Conservation (phyloP, 1,140 invertebrate genomes). For the Vollenhovia emeryi region DNA sequence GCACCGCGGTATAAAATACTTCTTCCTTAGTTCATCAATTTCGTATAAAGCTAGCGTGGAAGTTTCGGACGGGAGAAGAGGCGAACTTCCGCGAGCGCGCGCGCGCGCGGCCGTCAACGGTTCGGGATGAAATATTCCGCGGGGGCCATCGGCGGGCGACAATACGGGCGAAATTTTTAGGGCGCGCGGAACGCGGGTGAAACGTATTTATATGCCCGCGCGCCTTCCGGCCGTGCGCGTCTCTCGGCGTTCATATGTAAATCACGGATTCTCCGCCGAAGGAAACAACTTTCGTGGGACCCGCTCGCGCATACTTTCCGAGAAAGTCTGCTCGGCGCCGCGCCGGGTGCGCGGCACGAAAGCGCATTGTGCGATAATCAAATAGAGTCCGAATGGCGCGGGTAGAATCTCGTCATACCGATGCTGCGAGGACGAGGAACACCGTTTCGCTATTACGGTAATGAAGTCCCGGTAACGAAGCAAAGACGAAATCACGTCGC, state of each 20-base stretch:
- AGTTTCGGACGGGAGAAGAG: neutral
- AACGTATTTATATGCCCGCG: slow-evolving; percentile 27
- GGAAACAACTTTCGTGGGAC: neutral
- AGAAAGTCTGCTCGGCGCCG: neutral
- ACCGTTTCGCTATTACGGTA: slow-evolving; percentile 30
- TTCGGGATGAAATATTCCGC: slow-evolving; percentile 42
- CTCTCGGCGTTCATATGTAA: slow-evolving; percentile 34
- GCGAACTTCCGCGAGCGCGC: slow-evolving; percentile 18
- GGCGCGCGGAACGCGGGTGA: neutral
- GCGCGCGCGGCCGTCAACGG: slow-evolving; percentile 12
- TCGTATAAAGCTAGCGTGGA: slow-evolving; percentile 34
- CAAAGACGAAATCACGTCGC: slow-evolving; percentile 36
- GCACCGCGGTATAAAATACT: slow-evolving; percentile 32
- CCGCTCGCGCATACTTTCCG: neutral
- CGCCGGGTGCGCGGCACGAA: neutral
- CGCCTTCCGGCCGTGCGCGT: neutral
- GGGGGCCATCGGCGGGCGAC: neutral
- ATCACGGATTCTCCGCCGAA: slow-evolving; percentile 21
- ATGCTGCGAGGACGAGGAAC: neutral
- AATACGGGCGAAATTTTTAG: slow-evolving; percentile 37
- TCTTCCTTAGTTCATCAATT: slow-evolving; percentile 55
- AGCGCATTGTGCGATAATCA: slow-evolving; percentile 5
- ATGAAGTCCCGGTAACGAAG: slow-evolving; percentile 38
- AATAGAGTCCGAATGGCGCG: slow-evolving; percentile 14
- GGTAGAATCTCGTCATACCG: slow-evolving; percentile 26